Conservation (phyloP, 2,113 vertebrate genomes). For the Alaudala cheleensis region DNA sequence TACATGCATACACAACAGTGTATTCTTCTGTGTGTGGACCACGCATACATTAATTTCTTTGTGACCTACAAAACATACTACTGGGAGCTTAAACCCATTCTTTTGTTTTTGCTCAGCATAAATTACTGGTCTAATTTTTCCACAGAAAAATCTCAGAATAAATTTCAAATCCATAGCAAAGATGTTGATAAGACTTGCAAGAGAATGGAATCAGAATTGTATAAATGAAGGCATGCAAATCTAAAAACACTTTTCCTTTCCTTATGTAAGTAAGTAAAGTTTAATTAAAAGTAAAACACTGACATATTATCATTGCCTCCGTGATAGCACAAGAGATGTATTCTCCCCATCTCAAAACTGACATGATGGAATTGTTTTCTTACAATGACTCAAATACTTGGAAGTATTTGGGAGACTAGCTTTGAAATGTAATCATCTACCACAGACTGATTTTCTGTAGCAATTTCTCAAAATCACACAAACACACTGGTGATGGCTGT, state of each 20-base stretch:
- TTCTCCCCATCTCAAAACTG: neutral
- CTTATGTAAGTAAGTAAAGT: neutral
- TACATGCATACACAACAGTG: neutral
- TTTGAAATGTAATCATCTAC: neutral
- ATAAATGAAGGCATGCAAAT: neutral
- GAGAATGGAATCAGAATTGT: neutral
- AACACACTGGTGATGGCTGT: neutral
- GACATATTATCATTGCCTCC: neutral
- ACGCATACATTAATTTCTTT: neutral
- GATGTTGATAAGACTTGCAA: neutral
- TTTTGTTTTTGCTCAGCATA: neutral
- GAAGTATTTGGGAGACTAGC: neutral
- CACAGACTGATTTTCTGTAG: neutral
- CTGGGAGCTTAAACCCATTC: neutral
- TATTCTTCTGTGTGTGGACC: neutral
- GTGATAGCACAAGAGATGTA: neutral
- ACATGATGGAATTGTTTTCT: neutral
- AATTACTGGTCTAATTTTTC: neutral
- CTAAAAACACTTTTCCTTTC: neutral
- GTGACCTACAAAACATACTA: neutral
- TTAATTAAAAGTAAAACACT: neutral
- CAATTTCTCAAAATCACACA: neutral
- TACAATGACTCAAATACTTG: neutral
- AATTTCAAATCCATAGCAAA: neutral
- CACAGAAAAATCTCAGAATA: neutral